Percentiles rank a stretch among this genome's conserved stretches.
phyloP scores from a whole-genome alignment of 2,797 vertebrate genomes.

The Pitangus sulphuratus region DNA sequence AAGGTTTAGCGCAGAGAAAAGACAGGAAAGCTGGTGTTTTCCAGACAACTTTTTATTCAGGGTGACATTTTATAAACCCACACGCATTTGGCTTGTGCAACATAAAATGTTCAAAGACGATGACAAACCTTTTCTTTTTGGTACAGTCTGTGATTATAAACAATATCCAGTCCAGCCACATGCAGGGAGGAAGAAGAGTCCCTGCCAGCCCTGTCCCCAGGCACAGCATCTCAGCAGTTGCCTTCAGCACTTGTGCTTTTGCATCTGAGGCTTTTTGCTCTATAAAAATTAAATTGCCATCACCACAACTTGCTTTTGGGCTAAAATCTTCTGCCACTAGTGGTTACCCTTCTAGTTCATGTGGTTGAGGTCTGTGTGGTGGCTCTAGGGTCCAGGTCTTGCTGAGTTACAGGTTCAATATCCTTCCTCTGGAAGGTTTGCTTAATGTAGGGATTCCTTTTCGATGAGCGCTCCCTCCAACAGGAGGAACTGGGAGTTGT shows the following conservation, averaged over 20 bases:
- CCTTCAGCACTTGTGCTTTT: background rate
- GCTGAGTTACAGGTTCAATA: background rate
- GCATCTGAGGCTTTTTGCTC: background rate
- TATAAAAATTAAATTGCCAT: constrained; percentile 1
- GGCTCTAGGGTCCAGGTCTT: background rate
- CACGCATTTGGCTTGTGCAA: background rate
- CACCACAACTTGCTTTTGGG: background rate
- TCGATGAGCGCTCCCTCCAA: background rate
- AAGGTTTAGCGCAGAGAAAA: background rate
- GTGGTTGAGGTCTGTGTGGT: background rate
- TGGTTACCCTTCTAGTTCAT: background rate
- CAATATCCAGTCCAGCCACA: background rate
- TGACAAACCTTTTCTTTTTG: background rate
- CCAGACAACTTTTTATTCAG: background rate
- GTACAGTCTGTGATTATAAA: background rate
- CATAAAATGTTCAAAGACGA: background rate
- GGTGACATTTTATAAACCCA: background rate
- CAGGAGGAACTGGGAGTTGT: background rate
- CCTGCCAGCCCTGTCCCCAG: background rate
- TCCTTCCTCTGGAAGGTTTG: background rate
- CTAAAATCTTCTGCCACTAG: background rate
- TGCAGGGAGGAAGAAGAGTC: background rate
- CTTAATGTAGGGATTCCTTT: background rate
- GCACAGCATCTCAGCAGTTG: background rate
- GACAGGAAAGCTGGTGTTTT: background rate